phyloP scores from a whole-genome alignment of 2,113 vertebrate species.

The Ancistrus triradiatus region DNA sequence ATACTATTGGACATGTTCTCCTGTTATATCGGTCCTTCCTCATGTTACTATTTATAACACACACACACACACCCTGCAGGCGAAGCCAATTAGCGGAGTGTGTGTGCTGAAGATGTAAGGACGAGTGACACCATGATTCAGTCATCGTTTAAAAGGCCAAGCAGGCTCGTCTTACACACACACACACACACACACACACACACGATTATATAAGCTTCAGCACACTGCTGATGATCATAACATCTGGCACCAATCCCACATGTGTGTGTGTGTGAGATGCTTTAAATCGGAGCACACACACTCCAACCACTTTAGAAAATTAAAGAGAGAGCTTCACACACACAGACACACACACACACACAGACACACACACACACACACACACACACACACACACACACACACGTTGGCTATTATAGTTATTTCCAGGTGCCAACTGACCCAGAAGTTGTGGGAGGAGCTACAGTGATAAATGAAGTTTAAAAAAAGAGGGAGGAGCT shows the following conservation, averaged over 20 bases:
- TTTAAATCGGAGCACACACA: constrained; percentile 1
- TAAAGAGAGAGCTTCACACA: too few species aligned
- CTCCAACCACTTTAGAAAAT: background rate
- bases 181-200: background rate
- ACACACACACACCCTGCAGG: background rate
- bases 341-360: too few species aligned
- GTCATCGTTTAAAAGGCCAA: background rate
- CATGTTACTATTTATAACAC: background rate
- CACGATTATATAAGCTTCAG: background rate
- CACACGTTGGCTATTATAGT: too few species aligned
- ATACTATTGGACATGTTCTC: background rate
- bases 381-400: too few species aligned
- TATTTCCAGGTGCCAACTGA: too few species aligned
- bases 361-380: too few species aligned
- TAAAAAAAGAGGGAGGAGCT: too few species aligned
- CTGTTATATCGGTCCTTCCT: background rate
- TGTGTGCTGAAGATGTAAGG: background rate
- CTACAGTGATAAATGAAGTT: too few species aligned
- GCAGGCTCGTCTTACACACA: background rate
- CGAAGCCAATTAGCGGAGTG: background rate
- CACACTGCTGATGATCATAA: background rate
- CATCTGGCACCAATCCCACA: background rate
- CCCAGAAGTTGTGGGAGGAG: too few species aligned
- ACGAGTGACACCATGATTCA: background rate
- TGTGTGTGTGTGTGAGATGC: background rate